Evolutionary conservation across 2,113 vertebrate species (phyloP).

Genomic region (Phalacrocorax aristotelis): DNA sequence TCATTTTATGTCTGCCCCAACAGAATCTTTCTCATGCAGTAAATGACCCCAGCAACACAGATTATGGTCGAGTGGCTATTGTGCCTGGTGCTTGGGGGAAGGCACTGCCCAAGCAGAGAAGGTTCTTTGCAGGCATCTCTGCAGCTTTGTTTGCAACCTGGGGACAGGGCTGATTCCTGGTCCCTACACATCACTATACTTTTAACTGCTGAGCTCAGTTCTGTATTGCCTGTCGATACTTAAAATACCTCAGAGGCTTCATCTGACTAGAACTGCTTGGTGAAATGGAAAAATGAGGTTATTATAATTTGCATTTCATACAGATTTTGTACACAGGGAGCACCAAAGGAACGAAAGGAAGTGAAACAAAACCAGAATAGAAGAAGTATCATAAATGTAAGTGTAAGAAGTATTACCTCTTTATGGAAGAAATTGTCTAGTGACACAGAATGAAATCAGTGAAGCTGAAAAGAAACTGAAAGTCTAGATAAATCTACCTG

Average conservation of each 20-base stretch:
- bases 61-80: not conserved
- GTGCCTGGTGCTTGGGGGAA: not conserved
- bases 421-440: not conserved
- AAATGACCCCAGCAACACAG: not conserved
- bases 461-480: not conserved
- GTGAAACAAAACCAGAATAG: not conserved
- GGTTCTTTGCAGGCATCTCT: not conserved
- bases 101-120: not conserved
- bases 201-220: not conserved
- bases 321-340: not conserved
- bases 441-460: not conserved
- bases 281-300: not conserved
- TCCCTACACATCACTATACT: not conserved
- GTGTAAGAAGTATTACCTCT: not conserved
- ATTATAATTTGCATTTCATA: not conserved
- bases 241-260: not conserved
- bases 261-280: not conserved
- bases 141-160: not conserved
- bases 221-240: not conserved
- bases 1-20: not conserved
- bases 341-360: not conserved
- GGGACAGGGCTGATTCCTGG: not conserved
- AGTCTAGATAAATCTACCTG: not conserved
- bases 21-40: not conserved
- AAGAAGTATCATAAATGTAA: not conserved